Evolutionary conservation across 2,113 vertebrate species (phyloP).

Genomic region (Oreotrochilus melanogaster): DNA sequence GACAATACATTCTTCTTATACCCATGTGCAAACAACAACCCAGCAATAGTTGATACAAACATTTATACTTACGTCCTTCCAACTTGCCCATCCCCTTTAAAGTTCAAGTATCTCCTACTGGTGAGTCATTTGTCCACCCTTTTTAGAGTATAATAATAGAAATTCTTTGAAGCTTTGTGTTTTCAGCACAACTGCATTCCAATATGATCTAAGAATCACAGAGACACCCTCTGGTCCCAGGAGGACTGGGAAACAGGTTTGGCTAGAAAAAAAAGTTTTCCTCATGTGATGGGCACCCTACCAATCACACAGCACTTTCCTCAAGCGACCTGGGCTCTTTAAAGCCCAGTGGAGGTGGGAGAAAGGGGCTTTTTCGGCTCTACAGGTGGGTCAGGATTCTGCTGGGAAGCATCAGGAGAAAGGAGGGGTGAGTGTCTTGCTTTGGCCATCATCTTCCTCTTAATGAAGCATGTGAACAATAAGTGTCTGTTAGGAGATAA

Average conservation of each 20-base stretch:
- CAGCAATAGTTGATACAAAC: neutral
- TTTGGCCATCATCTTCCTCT: neutral
- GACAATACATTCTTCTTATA: neutral
- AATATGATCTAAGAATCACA: slow-evolving; percentile 45
- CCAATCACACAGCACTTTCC: slow-evolving; percentile 67
- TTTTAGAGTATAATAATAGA: slow-evolving; percentile 18
- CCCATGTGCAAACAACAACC: neutral
- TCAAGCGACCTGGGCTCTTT: slow-evolving; percentile 30
- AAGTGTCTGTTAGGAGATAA: neutral
- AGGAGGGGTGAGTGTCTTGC: slow-evolving; percentile 13
- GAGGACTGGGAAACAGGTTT: slow-evolving; percentile 63
- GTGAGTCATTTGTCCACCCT: slow-evolving; percentile 62
- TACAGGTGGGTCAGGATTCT: neutral
- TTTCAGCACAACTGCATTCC: slow-evolving; percentile 39
- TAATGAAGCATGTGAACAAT: neutral
- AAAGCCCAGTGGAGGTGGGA: neutral
- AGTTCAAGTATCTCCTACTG: slow-evolving; percentile 10
- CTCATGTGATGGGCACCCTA: slow-evolving; percentile 68
- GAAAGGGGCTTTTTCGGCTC: neutral
- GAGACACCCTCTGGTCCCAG: slow-evolving; percentile 55
- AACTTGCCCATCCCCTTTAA: slow-evolving; percentile 37
- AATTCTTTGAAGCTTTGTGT: slow-evolving; percentile 56
- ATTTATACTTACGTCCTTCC: neutral
- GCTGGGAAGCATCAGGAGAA: neutral
- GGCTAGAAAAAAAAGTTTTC: slow-evolving; percentile 50